Evolutionary conservation across 2,797 vertebrate genomes (phyloP).

Genomic region (Gallinago nigripennis): DNA sequence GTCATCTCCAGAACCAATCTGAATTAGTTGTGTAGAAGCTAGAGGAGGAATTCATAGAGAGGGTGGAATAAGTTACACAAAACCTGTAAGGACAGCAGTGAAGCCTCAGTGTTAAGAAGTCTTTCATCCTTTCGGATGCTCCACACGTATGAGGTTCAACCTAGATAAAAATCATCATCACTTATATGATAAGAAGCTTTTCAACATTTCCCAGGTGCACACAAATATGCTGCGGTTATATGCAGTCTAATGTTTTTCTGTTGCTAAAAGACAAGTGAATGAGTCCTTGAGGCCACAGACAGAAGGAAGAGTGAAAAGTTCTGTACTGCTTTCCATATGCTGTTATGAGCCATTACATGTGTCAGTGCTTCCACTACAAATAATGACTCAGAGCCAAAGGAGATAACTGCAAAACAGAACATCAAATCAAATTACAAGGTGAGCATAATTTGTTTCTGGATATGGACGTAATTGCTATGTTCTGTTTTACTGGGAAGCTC

Average conservation of each 20-base stretch:
- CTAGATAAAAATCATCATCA: background rate
- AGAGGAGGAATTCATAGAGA: background rate
- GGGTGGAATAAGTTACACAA: background rate
- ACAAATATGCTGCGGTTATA: background rate
- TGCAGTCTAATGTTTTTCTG: background rate
- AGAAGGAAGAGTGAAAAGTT: background rate
- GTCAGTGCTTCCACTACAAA: slow-evolving; percentile 74
- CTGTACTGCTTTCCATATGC: slow-evolving; percentile 1
- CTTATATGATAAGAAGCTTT: background rate
- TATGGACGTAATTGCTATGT: background rate
- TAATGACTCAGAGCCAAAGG: slow-evolving; percentile 2
- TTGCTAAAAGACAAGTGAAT: background rate
- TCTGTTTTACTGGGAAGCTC: background rate
- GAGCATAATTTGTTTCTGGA: slow-evolving; percentile 2
- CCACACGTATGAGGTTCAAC: background rate
- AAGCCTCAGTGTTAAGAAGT: background rate
- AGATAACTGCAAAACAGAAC: background rate
- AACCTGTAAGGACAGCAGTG: background rate
- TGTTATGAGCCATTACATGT: slow-evolving; percentile 7
- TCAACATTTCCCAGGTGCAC: background rate
- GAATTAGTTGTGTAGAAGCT: background rate
- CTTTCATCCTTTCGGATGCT: background rate
- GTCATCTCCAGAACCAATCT: background rate
- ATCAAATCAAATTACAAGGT: slow-evolving; percentile 48
- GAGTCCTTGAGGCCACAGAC: background rate